phyloP scores from a whole-genome alignment of 2,797 vertebrate species.

The Knipowitschia caucasica region DNA sequence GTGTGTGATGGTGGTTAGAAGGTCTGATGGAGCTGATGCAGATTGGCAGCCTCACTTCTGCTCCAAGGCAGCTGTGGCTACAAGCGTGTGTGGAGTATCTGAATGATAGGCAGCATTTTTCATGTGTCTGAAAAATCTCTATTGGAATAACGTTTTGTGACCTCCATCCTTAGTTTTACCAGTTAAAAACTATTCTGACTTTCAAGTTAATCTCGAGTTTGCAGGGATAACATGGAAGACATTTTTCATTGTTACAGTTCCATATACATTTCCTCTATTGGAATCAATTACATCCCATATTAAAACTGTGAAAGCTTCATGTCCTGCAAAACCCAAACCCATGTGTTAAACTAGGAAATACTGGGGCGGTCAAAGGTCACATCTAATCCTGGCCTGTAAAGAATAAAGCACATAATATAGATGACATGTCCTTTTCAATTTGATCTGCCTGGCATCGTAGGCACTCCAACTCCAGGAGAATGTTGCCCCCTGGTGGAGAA shows the following conservation, averaged over 20 bases:
- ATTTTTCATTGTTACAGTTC: constrained; percentile 8
- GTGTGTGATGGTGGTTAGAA: too few species aligned
- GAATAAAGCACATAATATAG: constrained; percentile 51
- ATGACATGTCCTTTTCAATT: constrained; percentile 39
- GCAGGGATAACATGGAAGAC: neutral
- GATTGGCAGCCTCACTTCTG: too few species aligned
- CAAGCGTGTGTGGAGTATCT: too few species aligned
- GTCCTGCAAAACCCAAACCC: constrained; percentile 36
- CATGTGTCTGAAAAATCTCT: too few species aligned
- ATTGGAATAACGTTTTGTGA: too few species aligned
- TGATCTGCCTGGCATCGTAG: constrained; percentile 27
- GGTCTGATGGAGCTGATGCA: too few species aligned
- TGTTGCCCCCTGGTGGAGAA: constrained; percentile 66
- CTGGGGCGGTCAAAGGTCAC: constrained; percentile 41
- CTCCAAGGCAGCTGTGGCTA: too few species aligned
- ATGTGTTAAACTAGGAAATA: constrained; percentile 38
- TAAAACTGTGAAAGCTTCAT: constrained; percentile 6
- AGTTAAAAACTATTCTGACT: neutral
- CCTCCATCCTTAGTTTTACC: too few species aligned
- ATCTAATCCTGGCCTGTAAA: constrained; percentile 51
- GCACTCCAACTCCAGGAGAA: constrained; percentile 35
- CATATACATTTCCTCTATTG: neutral
- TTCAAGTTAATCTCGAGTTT: too few species aligned
- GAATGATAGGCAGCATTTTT: too few species aligned
- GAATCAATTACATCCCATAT: constrained; percentile 39